A percentile compares a stretch with the other conserved stretches of the same genome.
Conservation (phyloP, 2,888 invertebrate species). For the Sisyra terminalis region DNA sequence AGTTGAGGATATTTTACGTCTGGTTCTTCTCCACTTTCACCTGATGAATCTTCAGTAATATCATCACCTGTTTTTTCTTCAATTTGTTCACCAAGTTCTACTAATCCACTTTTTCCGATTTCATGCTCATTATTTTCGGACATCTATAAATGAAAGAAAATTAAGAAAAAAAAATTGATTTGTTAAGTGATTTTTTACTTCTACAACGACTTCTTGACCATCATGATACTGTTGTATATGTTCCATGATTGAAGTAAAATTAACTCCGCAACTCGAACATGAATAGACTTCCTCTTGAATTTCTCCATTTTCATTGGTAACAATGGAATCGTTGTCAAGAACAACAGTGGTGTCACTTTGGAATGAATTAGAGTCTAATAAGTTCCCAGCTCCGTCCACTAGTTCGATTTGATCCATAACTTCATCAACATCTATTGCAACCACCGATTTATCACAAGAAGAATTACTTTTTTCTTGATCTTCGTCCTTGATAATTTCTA, state of each 20-base stretch:
- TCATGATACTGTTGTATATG: slow-evolving; percentile 48
- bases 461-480: slow-evolving; percentile 14
- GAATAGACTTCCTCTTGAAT: slow-evolving; percentile 33
- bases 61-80: slow-evolving; percentile 10
- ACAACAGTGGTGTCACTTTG: slow-evolving; percentile 25
- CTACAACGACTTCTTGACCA: slow-evolving; percentile 49
- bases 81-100: slow-evolving; percentile 10
- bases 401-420: not conserved
- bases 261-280: slow-evolving; percentile 46
- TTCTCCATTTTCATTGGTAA: slow-evolving; percentile 17
- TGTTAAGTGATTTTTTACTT: too few relatives aligned
- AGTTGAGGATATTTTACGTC: slow-evolving; percentile 22
- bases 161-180: too few relatives aligned
- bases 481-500: slow-evolving; percentile 3
- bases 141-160: too few relatives aligned
- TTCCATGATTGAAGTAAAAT: slow-evolving; percentile 43
- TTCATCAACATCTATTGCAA: not conserved
- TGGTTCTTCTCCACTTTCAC: slow-evolving; percentile 11
- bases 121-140: slow-evolving; percentile 7
- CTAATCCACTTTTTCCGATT: too few relatives aligned
- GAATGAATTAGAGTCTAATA: not conserved
- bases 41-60: slow-evolving; percentile 6
- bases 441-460: slow-evolving; percentile 9
- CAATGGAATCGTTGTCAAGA: slow-evolving; percentile 28
- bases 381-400: slow-evolving; percentile 13